Conservation (phyloP, 2,888 invertebrate genomes). For the Orthosia cruda region DNA sequence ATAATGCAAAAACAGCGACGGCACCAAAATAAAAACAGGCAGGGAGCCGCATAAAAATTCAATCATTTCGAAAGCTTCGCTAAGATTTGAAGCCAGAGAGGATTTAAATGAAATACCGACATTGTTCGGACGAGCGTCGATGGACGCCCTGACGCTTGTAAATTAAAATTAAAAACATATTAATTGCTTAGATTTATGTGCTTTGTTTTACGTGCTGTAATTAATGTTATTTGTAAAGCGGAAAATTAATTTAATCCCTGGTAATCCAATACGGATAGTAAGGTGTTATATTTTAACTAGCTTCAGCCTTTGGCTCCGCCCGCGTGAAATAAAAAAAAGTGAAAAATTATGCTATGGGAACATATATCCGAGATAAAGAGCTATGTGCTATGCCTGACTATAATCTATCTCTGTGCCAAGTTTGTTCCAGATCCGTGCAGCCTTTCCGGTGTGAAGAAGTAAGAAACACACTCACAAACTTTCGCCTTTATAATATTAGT, state of each 20-base stretch:
- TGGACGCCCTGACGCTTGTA: constrained; percentile 57
- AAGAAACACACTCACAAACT: too few relatives aligned
- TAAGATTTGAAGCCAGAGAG: constrained; percentile 73
- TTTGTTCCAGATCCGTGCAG: too few relatives aligned
- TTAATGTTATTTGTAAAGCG: constrained; percentile 50
- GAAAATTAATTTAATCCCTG: constrained; percentile 30
- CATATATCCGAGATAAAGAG: too few relatives aligned
- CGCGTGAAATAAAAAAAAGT: too few relatives aligned
- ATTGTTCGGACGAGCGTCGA: constrained; percentile 73
- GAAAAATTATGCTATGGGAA: too few relatives aligned
- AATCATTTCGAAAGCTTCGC: constrained; percentile 80
- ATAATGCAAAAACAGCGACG: constrained; percentile 60
- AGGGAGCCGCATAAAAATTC: constrained; percentile 76
- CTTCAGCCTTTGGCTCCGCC: too few relatives aligned
- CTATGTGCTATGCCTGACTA: too few relatives aligned
- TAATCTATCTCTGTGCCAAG: too few relatives aligned
- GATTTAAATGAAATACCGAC: constrained; percentile 77
- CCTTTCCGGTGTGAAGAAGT: too few relatives aligned
- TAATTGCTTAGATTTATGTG: constrained; percentile 49
- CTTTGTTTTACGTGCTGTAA: constrained; percentile 44
- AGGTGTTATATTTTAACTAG: constrained; percentile 9
- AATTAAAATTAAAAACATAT: constrained; percentile 61
- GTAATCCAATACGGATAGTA: constrained; percentile 16
- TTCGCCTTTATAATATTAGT: too few relatives aligned
- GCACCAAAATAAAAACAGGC: constrained; percentile 64